phyloP scores from a whole-genome alignment of 2,888 invertebrate species.

The Linyphia triangularis region DNA sequence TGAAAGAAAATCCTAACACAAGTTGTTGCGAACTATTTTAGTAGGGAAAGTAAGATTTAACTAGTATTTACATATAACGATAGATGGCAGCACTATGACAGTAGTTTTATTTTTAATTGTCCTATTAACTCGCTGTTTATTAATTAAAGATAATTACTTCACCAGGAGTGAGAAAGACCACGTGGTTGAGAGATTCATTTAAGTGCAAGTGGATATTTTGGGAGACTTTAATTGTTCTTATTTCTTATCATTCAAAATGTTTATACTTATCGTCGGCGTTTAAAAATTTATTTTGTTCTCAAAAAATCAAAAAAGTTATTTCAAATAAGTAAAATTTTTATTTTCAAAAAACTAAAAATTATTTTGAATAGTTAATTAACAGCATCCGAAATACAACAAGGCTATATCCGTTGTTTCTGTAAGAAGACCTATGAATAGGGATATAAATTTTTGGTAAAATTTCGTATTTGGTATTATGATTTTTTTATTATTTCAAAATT shows the following conservation, averaged over 20 bases:
- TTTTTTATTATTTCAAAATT: neutral
- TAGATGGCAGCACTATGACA: conserved; percentile 72
- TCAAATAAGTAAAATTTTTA: neutral
- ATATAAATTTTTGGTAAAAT: no score
- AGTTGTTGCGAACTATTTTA: no score
- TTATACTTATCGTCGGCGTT: neutral
- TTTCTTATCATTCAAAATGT: neutral
- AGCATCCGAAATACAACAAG: no score
- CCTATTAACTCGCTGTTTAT: conserved; percentile 54
- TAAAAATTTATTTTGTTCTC: neutral
- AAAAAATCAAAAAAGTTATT: neutral
- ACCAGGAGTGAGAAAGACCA: conserved; percentile 20
- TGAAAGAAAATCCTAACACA: no score
- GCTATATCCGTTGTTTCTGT: no score
- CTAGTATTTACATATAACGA: conserved; percentile 16
- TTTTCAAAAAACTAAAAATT: no score
- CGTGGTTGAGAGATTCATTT: conserved; percentile 34
- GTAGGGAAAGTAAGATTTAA: neutral
- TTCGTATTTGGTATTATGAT: neutral
- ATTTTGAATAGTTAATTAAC: no score
- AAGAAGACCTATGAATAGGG: no score
- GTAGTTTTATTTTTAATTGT: conserved; percentile 61
- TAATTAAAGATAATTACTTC: conserved; percentile 68
- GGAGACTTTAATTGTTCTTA: neutral
- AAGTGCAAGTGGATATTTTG: neutral